Conservation (phyloP, 1,140 invertebrate genomes). For the Megathymus violae region DNA sequence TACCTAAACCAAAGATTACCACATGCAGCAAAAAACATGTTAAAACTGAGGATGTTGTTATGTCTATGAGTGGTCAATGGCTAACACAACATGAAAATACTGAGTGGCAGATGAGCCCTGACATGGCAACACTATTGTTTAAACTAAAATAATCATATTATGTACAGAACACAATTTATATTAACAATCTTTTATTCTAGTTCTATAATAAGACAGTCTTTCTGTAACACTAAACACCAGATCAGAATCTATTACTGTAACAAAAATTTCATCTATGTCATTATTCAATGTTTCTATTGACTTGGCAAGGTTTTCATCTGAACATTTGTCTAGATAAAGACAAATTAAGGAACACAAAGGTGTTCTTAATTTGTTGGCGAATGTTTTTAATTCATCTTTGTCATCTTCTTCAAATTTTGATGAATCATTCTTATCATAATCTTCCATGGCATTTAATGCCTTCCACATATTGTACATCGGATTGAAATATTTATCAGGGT, state of each 20-base stretch:
- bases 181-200: constrained; percentile 62
- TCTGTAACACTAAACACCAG: constrained; percentile 47
- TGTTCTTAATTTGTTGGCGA: constrained; percentile 56
- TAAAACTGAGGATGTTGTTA: too few relatives aligned
- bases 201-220: constrained; percentile 56
- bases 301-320: constrained; percentile 51
- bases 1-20: too few relatives aligned
- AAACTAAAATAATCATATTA: too few relatives aligned
- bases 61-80: too few relatives aligned
- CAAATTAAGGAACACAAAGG: constrained; percentile 57
- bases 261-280: constrained; percentile 61
- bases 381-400: constrained; percentile 57
- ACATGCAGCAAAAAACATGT: too few relatives aligned
- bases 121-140: too few relatives aligned
- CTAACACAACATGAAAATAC: too few relatives aligned
- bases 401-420: constrained; percentile 66
- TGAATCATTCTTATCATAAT: constrained; percentile 50
- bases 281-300: constrained; percentile 50
- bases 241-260: constrained; percentile 46
- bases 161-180: constrained; percentile 34
- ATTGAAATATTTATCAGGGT: constrained; percentile 51
- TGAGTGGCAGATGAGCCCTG: too few relatives aligned
- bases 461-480: constrained; percentile 65
- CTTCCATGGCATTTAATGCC: constrained; percentile 50
- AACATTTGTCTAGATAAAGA: constrained; percentile 59